Evolutionary conservation across 35 echinoderm and acorn worm genomes (phyloP).

Genomic region (Apostichopus parvimensis): DNA sequence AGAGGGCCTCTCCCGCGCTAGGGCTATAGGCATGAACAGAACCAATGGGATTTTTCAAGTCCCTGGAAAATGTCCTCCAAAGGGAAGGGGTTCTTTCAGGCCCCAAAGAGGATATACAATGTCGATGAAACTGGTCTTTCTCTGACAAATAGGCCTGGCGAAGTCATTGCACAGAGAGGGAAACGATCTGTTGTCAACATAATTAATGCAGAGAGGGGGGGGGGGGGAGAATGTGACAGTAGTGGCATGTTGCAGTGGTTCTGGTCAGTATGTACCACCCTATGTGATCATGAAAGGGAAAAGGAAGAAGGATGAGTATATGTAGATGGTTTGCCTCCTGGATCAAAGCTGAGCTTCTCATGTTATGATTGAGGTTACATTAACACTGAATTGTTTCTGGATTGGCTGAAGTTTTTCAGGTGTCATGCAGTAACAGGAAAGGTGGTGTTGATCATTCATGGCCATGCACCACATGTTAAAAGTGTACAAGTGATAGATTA

Average conservation of each 20-base stretch:
- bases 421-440: conserved; percentile 23
- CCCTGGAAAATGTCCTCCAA: conserved; percentile 19
- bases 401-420: conserved; percentile 56
- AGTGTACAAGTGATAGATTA: conserved; percentile 11
- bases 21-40: conserved; percentile 49
- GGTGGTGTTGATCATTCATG: background rate
- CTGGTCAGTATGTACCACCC: conserved; percentile 62
- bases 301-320: conserved; percentile 16
- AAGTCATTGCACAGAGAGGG: conserved; percentile 39
- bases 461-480: conserved; percentile 30
- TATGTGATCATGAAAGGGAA: conserved; percentile 60
- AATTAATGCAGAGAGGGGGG: conserved; percentile 30
- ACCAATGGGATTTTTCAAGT: background rate
- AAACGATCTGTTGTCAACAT: conserved; percentile 59
- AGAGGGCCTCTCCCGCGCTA: conserved; percentile 21
- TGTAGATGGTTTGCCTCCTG: conserved; percentile 47
- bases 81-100: conserved; percentile 1
- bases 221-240: conserved; percentile 63
- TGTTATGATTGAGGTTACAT: conserved; percentile 7
- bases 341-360: conserved; percentile 48
- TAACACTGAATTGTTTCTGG: conserved; percentile 52
- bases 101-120: conserved; percentile 46
- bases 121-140: conserved; percentile 51
- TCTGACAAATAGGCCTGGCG: conserved; percentile 11
- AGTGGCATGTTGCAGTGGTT: conserved; percentile 54